Percentiles rank a stretch among this genome's conserved stretches.
Conservation (phyloP, 2,113 vertebrate genomes). For the Clarias batrachus region DNA sequence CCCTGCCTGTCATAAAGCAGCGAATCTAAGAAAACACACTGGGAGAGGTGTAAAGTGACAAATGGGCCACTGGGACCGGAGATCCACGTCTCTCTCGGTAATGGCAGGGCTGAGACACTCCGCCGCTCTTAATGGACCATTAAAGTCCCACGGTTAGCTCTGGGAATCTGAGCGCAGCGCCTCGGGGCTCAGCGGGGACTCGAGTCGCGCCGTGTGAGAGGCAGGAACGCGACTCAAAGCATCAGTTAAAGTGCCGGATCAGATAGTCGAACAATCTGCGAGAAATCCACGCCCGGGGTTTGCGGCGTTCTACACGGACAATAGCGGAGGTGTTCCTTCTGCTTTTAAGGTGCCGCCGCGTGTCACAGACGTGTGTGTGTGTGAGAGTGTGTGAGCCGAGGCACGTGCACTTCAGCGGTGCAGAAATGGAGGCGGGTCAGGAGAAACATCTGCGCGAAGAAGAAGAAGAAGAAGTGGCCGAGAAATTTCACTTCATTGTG, state of each 20-base stretch:
- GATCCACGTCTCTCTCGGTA: constrained; percentile 56
- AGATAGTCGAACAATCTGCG: neutral
- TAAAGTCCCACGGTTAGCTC: constrained; percentile 39
- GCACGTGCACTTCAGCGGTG: neutral
- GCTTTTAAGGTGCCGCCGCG: neutral
- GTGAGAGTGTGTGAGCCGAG: neutral
- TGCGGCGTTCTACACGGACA: neutral
- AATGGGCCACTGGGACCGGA: constrained; percentile 51
- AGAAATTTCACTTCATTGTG: neutral
- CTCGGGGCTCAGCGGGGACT: neutral
- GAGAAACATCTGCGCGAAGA: neutral
- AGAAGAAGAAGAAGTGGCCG: neutral
- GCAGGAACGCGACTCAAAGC: neutral
- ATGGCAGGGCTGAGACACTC: constrained; percentile 47
- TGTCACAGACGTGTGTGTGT: neutral
- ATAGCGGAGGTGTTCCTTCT: neutral
- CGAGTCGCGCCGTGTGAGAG: neutral
- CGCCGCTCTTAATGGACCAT: constrained; percentile 47
- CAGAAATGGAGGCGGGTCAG: neutral
- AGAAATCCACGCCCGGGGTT: constrained; percentile 10
- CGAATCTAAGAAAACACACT: neutral
- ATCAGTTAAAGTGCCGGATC: constrained; percentile 16
- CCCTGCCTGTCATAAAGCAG: neutral
- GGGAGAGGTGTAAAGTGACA: constrained; percentile 49
- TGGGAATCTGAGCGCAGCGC: constrained; percentile 10